Conservation (phyloP, 2,888 invertebrate species). For the Copidosoma aretas region DNA sequence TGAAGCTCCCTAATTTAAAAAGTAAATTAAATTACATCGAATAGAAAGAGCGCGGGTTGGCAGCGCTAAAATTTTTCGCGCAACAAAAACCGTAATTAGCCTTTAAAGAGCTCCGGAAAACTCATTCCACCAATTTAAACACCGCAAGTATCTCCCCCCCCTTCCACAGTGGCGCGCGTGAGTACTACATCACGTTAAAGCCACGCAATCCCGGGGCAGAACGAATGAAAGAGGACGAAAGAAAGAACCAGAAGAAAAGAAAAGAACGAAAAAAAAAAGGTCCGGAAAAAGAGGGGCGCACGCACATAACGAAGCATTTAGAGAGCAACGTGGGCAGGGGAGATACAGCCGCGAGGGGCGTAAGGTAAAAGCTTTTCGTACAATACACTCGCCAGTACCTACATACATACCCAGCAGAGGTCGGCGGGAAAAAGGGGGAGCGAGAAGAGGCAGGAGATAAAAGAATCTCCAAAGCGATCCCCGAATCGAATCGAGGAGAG, state of each 20-base stretch:
- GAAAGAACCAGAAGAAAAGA: neutral
- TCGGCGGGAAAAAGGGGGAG: neutral
- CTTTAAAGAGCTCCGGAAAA: neutral
- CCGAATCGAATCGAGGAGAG: conserved; percentile 45
- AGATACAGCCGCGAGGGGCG: neutral
- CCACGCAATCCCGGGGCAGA: neutral
- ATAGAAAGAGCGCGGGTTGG: too few relatives aligned
- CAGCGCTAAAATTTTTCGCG: too few relatives aligned
- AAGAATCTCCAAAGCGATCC: conserved; percentile 43
- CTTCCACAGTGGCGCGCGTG: neutral
- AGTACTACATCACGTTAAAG: neutral
- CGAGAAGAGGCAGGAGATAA: conserved; percentile 7
- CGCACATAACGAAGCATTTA: conserved; percentile 15
- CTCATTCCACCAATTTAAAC: neutral
- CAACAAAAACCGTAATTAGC: too few relatives aligned
- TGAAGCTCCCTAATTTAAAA: too few relatives aligned
- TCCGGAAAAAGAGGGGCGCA: neutral
- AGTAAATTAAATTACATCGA: too few relatives aligned
- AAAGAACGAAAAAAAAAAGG: conserved; percentile 4
- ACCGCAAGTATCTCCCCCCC: neutral
- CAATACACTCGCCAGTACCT: too few relatives aligned
- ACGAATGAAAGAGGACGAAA: neutral
- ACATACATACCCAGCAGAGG: too few relatives aligned
- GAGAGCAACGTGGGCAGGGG: conserved; percentile 9
- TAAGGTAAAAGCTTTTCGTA: neutral